These are phyloP conservation scores for Lethrus apterus DNA, from an alignment of 1,140 invertebrate species.

Conservation along the genomic window DNA sequence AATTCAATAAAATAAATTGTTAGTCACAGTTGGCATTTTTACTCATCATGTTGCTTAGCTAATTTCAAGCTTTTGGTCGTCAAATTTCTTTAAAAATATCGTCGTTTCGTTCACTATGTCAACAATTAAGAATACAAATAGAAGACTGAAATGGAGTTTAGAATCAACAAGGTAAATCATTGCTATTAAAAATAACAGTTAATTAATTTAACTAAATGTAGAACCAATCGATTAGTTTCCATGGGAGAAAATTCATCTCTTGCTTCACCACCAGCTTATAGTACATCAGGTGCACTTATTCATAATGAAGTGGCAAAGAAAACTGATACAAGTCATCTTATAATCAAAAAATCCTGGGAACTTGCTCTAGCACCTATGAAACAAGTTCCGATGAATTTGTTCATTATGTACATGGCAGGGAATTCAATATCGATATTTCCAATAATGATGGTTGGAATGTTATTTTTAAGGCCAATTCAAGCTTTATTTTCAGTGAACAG, in stretches of 20 bases:
- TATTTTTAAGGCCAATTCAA: slow-evolving; percentile 92
- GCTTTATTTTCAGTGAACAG: slow-evolving; percentile 85
- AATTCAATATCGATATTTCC: slow-evolving; percentile 99
- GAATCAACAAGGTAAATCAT: slow-evolving; percentile 28
- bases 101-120: too few relatives aligned
- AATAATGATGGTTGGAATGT: slow-evolving; percentile 99
- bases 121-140: slow-evolving; percentile 30
- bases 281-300: slow-evolving; percentile 58
- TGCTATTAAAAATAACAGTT: not conserved
- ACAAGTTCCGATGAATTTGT: slow-evolving; percentile 97
- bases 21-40: too few relatives aligned
- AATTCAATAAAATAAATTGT: too few relatives aligned
- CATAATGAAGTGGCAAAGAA: slow-evolving; percentile 69
- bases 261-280: slow-evolving; percentile 76
- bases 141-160: slow-evolving; percentile 34
- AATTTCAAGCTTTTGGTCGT: too few relatives aligned
- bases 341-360: slow-evolving; percentile 97
- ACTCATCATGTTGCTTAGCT: too few relatives aligned
- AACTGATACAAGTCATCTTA: slow-evolving; percentile 69
- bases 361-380: slow-evolving; percentile 91
- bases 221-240: slow-evolving; percentile 21
- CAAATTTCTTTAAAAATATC: too few relatives aligned
- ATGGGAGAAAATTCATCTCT: slow-evolving; percentile 37
- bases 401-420: slow-evolving; percentile 99
- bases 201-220: slow-evolving; percentile 21